Base-by-base conservation (phyloP, 2,113 vertebrate genomes). In the Pluvialis apricaria region DNA sequence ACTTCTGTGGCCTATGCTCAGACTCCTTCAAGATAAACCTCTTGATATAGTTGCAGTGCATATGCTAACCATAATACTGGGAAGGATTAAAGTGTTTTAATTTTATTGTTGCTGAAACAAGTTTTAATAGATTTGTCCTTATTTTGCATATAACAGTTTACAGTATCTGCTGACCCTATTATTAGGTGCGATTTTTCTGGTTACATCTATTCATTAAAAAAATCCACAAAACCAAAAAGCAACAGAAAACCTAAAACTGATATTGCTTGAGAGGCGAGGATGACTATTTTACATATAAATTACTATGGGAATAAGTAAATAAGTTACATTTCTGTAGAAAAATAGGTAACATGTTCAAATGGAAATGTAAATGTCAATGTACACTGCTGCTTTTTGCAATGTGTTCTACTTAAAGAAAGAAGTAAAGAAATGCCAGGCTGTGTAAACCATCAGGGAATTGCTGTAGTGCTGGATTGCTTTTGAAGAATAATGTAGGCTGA, bases 21-120 rank as follows among this genome's bases (percentile, higher is more conserved):
- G 55, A 57, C 3, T 72, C 26, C 24, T 60, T 91, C 26, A 70
- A 65, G 25, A 57, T 29, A 45, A 32, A 68, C 11, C 8, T 72
- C 6, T 65, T 0, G 0, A 5, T 61, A 17, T 28, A 68, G 62
- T 20, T 55, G 20, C 49, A 80, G 29, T 62, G 8, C 1, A 0
- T 55, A 58, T 85, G 17, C 32, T 80, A 80, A 79, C 34, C 34
- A 31, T 17, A 75, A 73, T n/a, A 38, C 10, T 36, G 38, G 5
- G n/a, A 44, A 62, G 5, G 7, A 52, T 51, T 44, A 14, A 70
- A 57, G 5, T 10, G 13, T n/a, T 75, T 68, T 61, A 6, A 16
- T 62, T 93, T 92, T 68, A 17, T 44, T 45, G 18, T 29, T 60
- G 13, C 15, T 58, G 68, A 76, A 76, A 25, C 3, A 45, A 29